Evolutionary conservation across 2,888 invertebrate genomes (phyloP).

Genomic region (Muscina levida): DNA sequence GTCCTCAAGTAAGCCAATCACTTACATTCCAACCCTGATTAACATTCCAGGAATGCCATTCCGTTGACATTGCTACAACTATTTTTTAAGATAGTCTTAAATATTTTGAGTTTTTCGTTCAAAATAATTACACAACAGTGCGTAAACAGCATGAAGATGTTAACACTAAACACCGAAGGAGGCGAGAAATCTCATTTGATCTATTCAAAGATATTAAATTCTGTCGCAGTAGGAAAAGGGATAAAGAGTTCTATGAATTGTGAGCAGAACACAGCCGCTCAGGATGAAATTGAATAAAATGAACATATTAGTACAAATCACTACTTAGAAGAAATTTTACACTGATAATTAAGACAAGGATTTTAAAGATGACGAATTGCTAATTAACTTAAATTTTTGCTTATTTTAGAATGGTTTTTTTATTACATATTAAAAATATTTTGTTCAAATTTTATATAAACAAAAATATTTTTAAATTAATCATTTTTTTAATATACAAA

Average conservation of each 20-base stretch:
- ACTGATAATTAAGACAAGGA: background rate
- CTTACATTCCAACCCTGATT: too few species aligned
- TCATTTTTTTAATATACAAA: too few species aligned
- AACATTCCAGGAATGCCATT: too few species aligned
- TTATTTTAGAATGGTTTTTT: too few species aligned
- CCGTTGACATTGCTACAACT: too few species aligned
- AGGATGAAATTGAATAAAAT: constrained; percentile 41
- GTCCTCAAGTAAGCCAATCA: too few species aligned
- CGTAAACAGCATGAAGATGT: constrained; percentile 42
- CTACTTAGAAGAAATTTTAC: constrained; percentile 18
- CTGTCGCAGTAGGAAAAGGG: background rate
- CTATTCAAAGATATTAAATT: background rate
- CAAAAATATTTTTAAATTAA: too few species aligned
- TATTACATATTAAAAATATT: too few species aligned
- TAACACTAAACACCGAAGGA: constrained; percentile 55
- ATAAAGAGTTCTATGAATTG: constrained; percentile 29
- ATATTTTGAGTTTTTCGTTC: constrained; percentile 65
- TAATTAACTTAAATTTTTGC: too few species aligned
- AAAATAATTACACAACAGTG: constrained; percentile 66
- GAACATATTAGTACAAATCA: constrained; percentile 48
- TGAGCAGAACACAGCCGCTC: constrained; percentile 22
- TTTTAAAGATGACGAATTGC: background rate
- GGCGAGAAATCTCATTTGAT: constrained; percentile 14
- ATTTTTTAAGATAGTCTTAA: constrained; percentile 62
- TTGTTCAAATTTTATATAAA: too few species aligned